Percentiles rank a stretch among this genome's conserved stretches.
Conservation (phyloP, 1,140 invertebrate genomes). For the Cephus cinctus region DNA sequence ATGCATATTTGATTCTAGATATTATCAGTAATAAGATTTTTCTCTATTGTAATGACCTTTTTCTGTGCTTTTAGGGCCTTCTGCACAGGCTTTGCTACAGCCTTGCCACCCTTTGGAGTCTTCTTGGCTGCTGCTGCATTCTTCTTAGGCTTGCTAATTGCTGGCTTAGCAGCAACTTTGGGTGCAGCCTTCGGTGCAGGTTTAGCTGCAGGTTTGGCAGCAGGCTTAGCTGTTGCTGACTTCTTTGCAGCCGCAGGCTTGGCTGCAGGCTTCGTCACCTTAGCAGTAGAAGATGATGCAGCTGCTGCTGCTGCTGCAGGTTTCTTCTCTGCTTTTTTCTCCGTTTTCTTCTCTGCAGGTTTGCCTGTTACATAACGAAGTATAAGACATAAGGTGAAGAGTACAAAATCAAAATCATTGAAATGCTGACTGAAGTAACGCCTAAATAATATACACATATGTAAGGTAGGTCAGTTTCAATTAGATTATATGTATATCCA, state of each 20-base stretch:
- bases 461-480: too few relatives aligned
- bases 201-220: constrained; percentile 51
- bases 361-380: too few relatives aligned
- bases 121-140: constrained; percentile 62
- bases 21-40: neutral
- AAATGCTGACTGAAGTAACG: too few relatives aligned
- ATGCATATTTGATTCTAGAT: constrained; percentile 5
- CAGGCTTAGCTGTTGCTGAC: constrained; percentile 42
- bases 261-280: constrained; percentile 23
- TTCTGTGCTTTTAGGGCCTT: constrained; percentile 75
- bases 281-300: constrained; percentile 41
- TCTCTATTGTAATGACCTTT: constrained; percentile 62
- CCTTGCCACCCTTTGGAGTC: constrained; percentile 54
- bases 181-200: constrained; percentile 55
- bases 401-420: too few relatives aligned
- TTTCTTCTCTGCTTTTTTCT: constrained; percentile 55
- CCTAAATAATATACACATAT: too few relatives aligned
- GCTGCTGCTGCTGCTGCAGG: constrained; percentile 45
- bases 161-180: constrained; percentile 52
- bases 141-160: constrained; percentile 63
- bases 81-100: constrained; percentile 51
- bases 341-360: constrained; percentile 66
- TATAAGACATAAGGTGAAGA: too few relatives aligned
- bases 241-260: constrained; percentile 32
- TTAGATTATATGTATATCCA: too few relatives aligned